Evolutionary conservation across 2,113 vertebrate species (phyloP), one percentile per base, ranked within the genome.

Genomic region (Esox niger): DNA sequence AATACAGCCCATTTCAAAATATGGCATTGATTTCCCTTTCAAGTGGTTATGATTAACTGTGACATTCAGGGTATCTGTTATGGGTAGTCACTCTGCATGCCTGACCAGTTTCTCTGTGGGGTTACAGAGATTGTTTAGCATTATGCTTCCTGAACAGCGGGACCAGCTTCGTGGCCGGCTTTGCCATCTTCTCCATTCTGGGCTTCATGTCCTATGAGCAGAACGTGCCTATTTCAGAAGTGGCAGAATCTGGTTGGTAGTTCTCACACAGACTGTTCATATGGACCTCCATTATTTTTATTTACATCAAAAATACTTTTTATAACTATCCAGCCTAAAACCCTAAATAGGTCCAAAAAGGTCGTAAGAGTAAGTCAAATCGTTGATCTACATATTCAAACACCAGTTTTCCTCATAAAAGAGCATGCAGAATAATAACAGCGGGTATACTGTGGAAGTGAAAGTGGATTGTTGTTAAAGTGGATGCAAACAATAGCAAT

Each of bases 141-240:
- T 91, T 99, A 46, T 99, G 97, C 83, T 93, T 96, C 82, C 93
- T 99, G 70, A 99, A 98, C 89, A 98, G 97, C 0, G 94, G 94
- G 7, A 98, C 96, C 67, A 99, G 97, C 81, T 98, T 99, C 0
- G 69, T 98, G 26, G 96, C 97, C 0, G 96, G 97, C 11, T 97
- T 99, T 71, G 97, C 96, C 64, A 98, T 99, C 84, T 98, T 99
- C 86, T 98, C 97, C 68, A 95, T 99, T 82, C 89, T 99, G 87
- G 97, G 97, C 54, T 99, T 98, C 79, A 99, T 99, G 97, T 94
- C 97, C 0, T 87, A 87, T 29, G 97, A 98, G 73, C 96, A 99
- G 82, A 94, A 95, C 0, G 91, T 99, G 56, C 94, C 93, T 52
- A 98, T 99, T 0, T 95, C 95, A 0, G 93, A 98, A 65, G 96